Percentiles rank a stretch among this genome's conserved stretches.
Conservation (phyloP, 2,797 vertebrate genomes). For the Clarias fuscus region DNA sequence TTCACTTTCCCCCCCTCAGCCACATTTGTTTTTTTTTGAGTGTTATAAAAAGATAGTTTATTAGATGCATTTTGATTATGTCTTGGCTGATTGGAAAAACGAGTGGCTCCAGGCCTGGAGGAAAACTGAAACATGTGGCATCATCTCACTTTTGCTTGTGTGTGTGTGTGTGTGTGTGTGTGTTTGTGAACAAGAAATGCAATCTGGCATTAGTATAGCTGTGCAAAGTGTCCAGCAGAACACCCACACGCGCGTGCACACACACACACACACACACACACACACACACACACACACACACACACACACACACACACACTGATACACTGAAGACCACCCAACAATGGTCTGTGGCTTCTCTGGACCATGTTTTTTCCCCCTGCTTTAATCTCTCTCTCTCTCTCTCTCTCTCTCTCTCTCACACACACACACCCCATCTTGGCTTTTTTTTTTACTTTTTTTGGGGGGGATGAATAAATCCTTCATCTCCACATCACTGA, state of each 20-base stretch:
- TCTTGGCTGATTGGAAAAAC: conserved; percentile 16
- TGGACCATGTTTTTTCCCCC: conserved; percentile 23
- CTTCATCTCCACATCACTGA: not conserved
- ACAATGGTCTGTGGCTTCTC: conserved; percentile 9
- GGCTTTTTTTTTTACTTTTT: not conserved
- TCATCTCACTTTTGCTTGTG: conserved; percentile 31
- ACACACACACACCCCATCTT: conserved; percentile 23
- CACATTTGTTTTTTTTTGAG: conserved; percentile 5
- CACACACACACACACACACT: conserved; percentile 14
- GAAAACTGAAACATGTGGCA: conserved; percentile 23
- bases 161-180: conserved; percentile 32
- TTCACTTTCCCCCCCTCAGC: not conserved
- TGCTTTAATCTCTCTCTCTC: conserved; percentile 4
- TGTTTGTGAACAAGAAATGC: conserved; percentile 41
- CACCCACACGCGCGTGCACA: not conserved
- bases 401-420: not conserved
- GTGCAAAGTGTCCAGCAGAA: conserved; percentile 46
- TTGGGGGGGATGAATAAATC: not conserved
- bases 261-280: conserved; percentile 23
- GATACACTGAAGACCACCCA: conserved; percentile 46
- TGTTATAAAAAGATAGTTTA: conserved; percentile 43
- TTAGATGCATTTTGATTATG: conserved; percentile 43
- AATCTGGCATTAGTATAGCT: conserved; percentile 48
- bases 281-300: conserved; percentile 20
- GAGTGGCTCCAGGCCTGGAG: conserved; percentile 11